Conservation (phyloP, 2,888 invertebrate genomes). For the Dioctria rufipes region DNA sequence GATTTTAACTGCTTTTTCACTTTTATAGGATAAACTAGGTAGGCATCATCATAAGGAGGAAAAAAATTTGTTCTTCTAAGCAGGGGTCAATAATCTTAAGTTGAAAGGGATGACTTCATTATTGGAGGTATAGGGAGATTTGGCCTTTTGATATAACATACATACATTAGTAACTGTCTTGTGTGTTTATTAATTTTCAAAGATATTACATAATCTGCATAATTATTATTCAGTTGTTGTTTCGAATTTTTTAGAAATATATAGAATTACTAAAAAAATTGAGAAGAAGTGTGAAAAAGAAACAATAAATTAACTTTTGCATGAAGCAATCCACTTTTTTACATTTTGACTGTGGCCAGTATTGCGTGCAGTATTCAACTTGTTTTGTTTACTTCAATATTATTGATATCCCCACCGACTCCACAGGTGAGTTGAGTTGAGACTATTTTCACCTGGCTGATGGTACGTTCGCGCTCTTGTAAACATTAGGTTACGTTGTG, state of each 20-base stretch:
- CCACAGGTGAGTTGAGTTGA: slow-evolving; percentile 37
- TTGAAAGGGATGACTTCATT: neutral
- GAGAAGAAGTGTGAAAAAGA: neutral
- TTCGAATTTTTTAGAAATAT: no score
- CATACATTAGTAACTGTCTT: neutral
- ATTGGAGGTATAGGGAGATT: no score
- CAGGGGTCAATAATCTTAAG: neutral
- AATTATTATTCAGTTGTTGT: no score
- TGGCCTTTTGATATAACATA: neutral
- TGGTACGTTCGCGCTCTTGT: slow-evolving; percentile 36
- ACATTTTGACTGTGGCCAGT: slow-evolving; percentile 29
- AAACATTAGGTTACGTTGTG: neutral
- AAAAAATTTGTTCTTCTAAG: neutral
- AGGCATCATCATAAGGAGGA: no score
- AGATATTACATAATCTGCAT: no score
- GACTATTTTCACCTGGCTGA: slow-evolving; percentile 38
- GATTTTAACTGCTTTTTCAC: neutral
- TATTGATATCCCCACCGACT: slow-evolving; percentile 34
- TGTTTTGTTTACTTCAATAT: slow-evolving; percentile 50
- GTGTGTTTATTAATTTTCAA: neutral
- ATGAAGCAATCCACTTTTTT: slow-evolving; percentile 15
- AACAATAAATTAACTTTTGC: no score
- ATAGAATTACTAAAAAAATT: neutral
- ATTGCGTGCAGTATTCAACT: neutral
- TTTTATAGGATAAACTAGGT: neutral